Percentiles rank a stretch among this genome's conserved stretches.
Evolutionary conservation across 2,888 invertebrate species (phyloP).

Genomic region (Drosophila niveifrons): DNA sequence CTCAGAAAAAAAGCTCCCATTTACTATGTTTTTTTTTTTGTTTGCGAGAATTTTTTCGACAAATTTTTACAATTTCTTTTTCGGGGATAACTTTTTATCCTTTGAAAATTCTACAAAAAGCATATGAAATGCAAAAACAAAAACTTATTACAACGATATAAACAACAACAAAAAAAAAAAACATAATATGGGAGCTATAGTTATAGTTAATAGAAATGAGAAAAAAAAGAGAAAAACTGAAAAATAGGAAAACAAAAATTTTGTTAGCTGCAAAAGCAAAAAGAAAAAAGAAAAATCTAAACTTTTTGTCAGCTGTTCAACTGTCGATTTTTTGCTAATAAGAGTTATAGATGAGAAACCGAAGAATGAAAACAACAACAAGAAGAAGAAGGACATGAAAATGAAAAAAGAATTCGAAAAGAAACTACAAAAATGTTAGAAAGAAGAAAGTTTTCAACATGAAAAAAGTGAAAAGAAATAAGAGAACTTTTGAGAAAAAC

Average conservation of each 20-base stretch:
- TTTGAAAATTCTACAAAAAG: constrained; percentile 30
- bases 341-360: constrained; percentile 45
- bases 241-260: constrained; percentile 13
- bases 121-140: constrained; percentile 65
- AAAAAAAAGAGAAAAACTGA: constrained; percentile 11
- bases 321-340: constrained; percentile 84
- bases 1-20: neutral
- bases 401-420: neutral
- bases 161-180: constrained; percentile 13
- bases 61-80: neutral
- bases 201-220: constrained; percentile 25
- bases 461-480: constrained; percentile 28
- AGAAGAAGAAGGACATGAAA: neutral
- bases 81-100: neutral
- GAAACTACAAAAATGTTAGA: neutral
- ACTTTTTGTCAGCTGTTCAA: constrained; percentile 75
- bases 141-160: constrained; percentile 21
- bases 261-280: constrained; percentile 42
- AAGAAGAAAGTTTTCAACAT: constrained; percentile 23
- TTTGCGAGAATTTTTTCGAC: constrained; percentile 1
- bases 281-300: constrained; percentile 7
- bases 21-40: neutral
- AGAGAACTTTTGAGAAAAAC: constrained; percentile 3
- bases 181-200: constrained; percentile 25
- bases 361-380: constrained; percentile 26